Evolutionary conservation across 2,797 vertebrate genomes (phyloP).

Genomic region (Acanthurus lineatus): DNA sequence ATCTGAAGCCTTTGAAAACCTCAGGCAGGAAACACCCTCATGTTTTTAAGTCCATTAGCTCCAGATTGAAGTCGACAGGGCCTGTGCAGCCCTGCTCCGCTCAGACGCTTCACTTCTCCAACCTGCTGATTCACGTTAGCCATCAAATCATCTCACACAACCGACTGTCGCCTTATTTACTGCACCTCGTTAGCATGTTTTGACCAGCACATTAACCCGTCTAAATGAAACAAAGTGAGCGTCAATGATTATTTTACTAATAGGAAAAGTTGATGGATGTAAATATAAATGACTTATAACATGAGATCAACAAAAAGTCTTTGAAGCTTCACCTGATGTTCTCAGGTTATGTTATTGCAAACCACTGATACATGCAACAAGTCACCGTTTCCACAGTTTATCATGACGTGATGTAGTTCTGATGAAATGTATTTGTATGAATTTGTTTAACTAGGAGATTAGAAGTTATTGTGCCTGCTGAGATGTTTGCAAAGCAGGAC

Average conservation of each 20-base stretch:
- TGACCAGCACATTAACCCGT: not conserved
- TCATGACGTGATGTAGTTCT: too few relatives aligned
- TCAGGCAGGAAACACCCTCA: not conserved
- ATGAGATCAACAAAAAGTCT: too few relatives aligned
- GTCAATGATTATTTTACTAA: not conserved
- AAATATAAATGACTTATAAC: too few relatives aligned
- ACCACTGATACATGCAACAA: too few relatives aligned
- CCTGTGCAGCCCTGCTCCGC: not conserved
- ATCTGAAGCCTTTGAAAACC: constrained; percentile 42
- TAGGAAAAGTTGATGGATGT: not conserved
- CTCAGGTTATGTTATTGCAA: too few relatives aligned
- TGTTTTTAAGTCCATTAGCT: constrained; percentile 20
- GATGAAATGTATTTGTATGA: too few relatives aligned
- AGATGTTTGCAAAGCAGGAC: too few relatives aligned
- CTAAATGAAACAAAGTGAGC: not conserved
- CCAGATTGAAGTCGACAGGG: constrained; percentile 21
- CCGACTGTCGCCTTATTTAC: not conserved
- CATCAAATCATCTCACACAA: not conserved
- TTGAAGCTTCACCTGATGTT: too few relatives aligned
- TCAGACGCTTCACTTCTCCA: constrained; percentile 2
- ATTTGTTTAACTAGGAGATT: too few relatives aligned
- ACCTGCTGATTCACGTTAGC: constrained; percentile 17
- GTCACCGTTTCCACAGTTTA: too few relatives aligned
- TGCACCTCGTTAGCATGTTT: not conserved
- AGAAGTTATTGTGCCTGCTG: too few relatives aligned